Conservation (phyloP, 2,113 vertebrate genomes). For the Amazona vittata region DNA sequence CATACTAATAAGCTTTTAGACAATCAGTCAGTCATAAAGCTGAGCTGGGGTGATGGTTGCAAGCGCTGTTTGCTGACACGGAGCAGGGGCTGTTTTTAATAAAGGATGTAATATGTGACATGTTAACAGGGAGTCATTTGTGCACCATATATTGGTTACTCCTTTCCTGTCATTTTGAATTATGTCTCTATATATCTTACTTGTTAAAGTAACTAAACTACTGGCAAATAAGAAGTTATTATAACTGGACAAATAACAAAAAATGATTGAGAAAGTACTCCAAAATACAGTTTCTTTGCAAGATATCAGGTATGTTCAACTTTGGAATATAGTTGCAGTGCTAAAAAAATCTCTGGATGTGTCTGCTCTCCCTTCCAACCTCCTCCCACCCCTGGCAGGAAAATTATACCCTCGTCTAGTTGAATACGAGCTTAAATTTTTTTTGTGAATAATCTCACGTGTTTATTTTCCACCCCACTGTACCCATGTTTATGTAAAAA, state of each 20-base stretch:
- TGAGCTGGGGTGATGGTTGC: background rate
- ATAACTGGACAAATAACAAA: background rate
- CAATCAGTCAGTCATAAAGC: background rate
- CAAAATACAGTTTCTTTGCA: background rate
- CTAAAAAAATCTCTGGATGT: background rate
- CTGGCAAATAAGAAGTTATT: background rate
- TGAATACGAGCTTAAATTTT: background rate
- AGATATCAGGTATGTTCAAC: too few species aligned
- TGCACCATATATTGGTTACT: constrained; percentile 36
- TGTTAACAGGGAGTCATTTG: constrained; percentile 69
- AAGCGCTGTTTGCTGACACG: background rate
- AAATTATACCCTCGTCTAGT: background rate
- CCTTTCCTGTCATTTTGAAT: constrained; percentile 57
- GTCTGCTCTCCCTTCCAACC: background rate
- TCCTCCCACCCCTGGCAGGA: background rate
- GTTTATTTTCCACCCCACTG: background rate
- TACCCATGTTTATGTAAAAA: background rate
- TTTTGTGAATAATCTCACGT: background rate
- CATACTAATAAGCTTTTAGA: background rate
- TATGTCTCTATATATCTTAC: constrained; percentile 31
- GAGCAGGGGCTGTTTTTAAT: constrained; percentile 59
- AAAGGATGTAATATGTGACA: constrained; percentile 61
- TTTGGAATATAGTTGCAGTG: background rate
- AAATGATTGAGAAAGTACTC: background rate
- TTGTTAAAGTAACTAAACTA: background rate